These are phyloP conservation scores for Cliona cf. orientalis DNA, from an alignment of 37 sponge, comb jelly and placozoan genomes.

Conservation along the genomic window DNA sequence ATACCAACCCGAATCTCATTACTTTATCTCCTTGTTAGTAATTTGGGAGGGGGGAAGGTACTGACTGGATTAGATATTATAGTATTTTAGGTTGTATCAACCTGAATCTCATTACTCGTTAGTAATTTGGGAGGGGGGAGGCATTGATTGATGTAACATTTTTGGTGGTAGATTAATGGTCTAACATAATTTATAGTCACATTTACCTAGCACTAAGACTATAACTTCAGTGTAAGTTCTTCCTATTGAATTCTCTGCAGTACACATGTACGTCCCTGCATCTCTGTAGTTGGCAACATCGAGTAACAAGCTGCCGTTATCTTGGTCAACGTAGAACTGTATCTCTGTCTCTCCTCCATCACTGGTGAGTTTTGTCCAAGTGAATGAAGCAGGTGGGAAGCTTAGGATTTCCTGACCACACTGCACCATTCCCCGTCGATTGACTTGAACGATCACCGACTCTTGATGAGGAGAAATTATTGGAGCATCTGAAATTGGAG, in stretches of 20 bases:
- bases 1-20: no score
- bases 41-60: no score
- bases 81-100: no score
- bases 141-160: no score
- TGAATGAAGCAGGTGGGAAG: constrained; percentile 5
- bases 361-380: not conserved
- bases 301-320: constrained; percentile 3
- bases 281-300: not conserved
- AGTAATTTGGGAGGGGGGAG: no score
- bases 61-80: no score
- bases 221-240: not conserved
- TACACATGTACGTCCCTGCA: constrained; percentile 15
- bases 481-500: constrained; percentile 25
- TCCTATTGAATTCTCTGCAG: constrained; percentile 1
- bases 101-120: no score
- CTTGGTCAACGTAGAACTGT: not conserved
- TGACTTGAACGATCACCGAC: constrained; percentile 13
- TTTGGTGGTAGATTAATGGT: no score
- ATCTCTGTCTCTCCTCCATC: no score
- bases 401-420: constrained; percentile 5
- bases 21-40: no score
- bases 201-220: constrained; percentile 11
- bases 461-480: not conserved
- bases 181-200: not conserved
- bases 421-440: not conserved